Base-by-base conservation (phyloP, 2,888 invertebrate genomes). In the Geophilus truncorum region DNA sequence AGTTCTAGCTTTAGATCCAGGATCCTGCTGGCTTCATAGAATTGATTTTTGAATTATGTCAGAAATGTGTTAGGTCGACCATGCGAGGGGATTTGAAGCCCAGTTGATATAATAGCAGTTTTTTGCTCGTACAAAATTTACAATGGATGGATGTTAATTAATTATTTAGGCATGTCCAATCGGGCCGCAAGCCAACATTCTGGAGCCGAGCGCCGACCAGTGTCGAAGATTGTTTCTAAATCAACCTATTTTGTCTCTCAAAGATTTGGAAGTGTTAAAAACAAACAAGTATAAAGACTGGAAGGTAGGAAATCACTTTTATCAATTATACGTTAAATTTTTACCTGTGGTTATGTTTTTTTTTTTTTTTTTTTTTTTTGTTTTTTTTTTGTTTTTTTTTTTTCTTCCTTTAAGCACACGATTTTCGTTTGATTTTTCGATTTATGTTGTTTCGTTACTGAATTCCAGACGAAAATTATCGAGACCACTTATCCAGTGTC, bases 181-280 rank as follows among this genome's bases (percentile, higher is more conserved):
- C 85, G 99, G 99, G 0, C 99, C 99, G 0, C 96, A 96, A 85
- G 93, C 93, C 3, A 99, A 99, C 88, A 93, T 99, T 81, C 89
- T 99, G 83, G 91, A 94, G 85, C 98, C 98, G 7, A 93, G 92
- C 85, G 92, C 94, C 0, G 90, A 92, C 84, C 97, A 98, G 89
- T 92, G 92, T 79, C 95, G 96, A 87, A 92, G 98, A 23, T 90
- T 99, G 85, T 96, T 97, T 90, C 89, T 99, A 82, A 92, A 93
- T 81, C 95, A 98, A 89, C 99, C 99, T 0, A 94, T 99, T 82
- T 89, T 99, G 81, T 97, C 98, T 15, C 90, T 98, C 84, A 90
- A 92, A 30, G 98, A 99, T 87, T 89, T 97, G 84, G 93, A 94
- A 86, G 93, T 97, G 10, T 89, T 99, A 80, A 95, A 95, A 86